Conservation (phyloP, 2,113 vertebrate genomes). For the Oryzias melastigma region DNA sequence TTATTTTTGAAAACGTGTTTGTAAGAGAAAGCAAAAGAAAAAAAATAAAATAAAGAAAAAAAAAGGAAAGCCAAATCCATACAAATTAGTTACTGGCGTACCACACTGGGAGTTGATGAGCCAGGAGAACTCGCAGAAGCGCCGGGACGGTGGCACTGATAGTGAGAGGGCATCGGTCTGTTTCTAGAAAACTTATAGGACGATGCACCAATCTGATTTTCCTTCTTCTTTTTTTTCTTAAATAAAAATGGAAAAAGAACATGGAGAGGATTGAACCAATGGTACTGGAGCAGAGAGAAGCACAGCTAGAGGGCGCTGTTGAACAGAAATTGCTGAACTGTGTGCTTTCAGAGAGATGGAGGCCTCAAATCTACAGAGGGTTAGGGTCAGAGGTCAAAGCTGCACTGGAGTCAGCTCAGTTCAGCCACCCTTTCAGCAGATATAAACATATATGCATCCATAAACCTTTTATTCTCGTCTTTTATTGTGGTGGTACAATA, state of each 20-base stretch:
- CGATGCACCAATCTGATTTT: conserved; percentile 54
- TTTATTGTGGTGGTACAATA: conserved; percentile 88
- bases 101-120: conserved; percentile 69
- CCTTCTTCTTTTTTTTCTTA: conserved; percentile 13
- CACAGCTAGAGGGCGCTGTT: conserved; percentile 51
- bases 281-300: conserved; percentile 39
- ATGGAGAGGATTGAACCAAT: conserved; percentile 56
- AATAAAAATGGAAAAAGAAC: conserved; percentile 54
- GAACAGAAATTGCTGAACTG: conserved; percentile 48
- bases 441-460: conserved; percentile 76
- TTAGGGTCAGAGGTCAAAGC: conserved; percentile 65
- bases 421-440: conserved; percentile 79
- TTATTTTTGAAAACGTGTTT: conserved; percentile 78
- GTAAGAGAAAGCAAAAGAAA: conserved; percentile 46
- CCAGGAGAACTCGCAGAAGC: conserved; percentile 46
- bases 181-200: conserved; percentile 27
- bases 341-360: conserved; percentile 63
- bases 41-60: conserved; percentile 16
- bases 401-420: conserved; percentile 77
- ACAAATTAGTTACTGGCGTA: conserved; percentile 77
- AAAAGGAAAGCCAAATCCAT: conserved; percentile 63
- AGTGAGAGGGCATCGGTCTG: conserved; percentile 62
- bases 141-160: conserved; percentile 61
- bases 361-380: conserved; percentile 40
- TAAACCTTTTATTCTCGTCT: conserved; percentile 66